Conservation (phyloP, 2,888 invertebrate genomes). For the Ennomos fuscantarius region DNA sequence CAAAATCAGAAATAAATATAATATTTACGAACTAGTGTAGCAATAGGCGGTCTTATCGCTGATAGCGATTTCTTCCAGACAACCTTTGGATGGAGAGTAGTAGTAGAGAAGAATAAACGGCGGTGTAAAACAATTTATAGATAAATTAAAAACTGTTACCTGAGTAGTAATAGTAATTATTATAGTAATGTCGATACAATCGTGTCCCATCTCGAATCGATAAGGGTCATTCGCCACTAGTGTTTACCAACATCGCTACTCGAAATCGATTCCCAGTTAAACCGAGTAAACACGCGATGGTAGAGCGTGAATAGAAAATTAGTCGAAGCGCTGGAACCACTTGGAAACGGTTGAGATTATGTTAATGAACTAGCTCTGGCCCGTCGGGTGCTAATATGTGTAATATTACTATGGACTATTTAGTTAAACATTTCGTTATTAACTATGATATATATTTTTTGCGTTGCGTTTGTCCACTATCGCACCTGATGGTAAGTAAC, state of each 20-base stretch:
- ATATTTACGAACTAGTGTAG: too few species aligned
- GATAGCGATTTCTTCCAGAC: too few species aligned
- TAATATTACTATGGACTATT: constrained; percentile 20
- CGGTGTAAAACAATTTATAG: too few species aligned
- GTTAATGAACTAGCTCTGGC: constrained; percentile 52
- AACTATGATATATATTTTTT: too few species aligned
- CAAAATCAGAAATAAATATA: too few species aligned
- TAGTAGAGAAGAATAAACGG: too few species aligned
- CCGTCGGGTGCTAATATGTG: constrained; percentile 15
- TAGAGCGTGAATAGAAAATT: constrained; percentile 55
- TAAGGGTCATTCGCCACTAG: constrained; percentile 34
- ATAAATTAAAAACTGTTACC: too few species aligned
- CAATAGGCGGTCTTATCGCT: too few species aligned
- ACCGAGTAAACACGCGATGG: constrained; percentile 51
- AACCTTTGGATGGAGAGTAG: too few species aligned
- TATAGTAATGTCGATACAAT: constrained; percentile 27
- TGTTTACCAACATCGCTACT: constrained; percentile 52
- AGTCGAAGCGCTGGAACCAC: constrained; percentile 49
- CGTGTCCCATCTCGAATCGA: constrained; percentile 39
- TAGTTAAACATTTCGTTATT: constrained; percentile 5
- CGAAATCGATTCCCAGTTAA: constrained; percentile 38
- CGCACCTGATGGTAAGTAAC: too few species aligned
- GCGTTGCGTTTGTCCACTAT: too few species aligned
- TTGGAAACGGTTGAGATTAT: constrained; percentile 63
- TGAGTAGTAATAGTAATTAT: too few species aligned